Conservation (phyloP, 2,113 vertebrate genomes). For the chimpanzee (Pan troglodytes) region NHGRI_mPanTro3-v2.1_pri NC_072415.2:65467001-65467500, state of each 20-base stretch:
- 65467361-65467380: neutral
- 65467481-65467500: no score
- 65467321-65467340: conserved; percentile 8
- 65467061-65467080: conserved; percentile 64
- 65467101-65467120: conserved; percentile 39
- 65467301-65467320: neutral
- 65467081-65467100: conserved; percentile 31
- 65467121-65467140: neutral
- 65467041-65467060: conserved; percentile 76
- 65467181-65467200: neutral
- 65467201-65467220: neutral
- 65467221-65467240: conserved; percentile 1
- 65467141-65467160: conserved; percentile 50
- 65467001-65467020: conserved; percentile 73
- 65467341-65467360: neutral
- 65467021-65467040: conserved; percentile 77
- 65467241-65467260: neutral
- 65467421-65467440: neutral
- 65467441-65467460: neutral
- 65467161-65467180: conserved; percentile 46
- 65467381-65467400: neutral
- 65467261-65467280: neutral
- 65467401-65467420: neutral
- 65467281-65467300: neutral
- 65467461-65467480: no score